Evolutionary conservation across 2,113 vertebrate genomes (phyloP), one percentile per base, ranked within the genome.

Genomic region (Hippocampus mohnikei): DNA sequence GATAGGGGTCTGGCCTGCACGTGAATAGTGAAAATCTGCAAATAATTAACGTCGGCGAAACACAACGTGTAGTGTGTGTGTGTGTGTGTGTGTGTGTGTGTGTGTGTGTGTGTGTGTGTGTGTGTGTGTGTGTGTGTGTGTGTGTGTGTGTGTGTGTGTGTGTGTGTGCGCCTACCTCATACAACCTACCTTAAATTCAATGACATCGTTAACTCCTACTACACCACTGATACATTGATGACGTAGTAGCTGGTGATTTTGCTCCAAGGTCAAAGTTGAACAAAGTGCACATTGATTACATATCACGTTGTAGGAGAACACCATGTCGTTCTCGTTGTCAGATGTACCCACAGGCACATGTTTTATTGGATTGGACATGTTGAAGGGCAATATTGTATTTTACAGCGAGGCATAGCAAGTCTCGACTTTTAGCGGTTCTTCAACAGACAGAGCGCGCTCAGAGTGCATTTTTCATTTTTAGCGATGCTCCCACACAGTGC

Each of bases 241-340:
- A 83, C 16, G 53, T 67, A 70, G 87, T 67, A 80, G 72, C 78
- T 76, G 75, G 67, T 83, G 74, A 73, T 81, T 75, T 73, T 23
- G 25, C 71, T 29, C 56, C 74, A 50, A 77, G 81, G 84, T 88
- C 86, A 88, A 37, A 86, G 86, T 82, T 85, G 60, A 87, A 78
- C 46, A 72, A 60, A 70, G 71, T 71, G 71, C 44, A 58, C 70
- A 86, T 77, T 83, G 90, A 88, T 88, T 83, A 66, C 73, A 70
- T 73, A 67, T 80, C 61, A 40, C 56, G 61, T 61, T 79, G 73
- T 29, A 67, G 62, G 61, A 75, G 67, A 42, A 40, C 50, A 76
- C 56, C 59, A 69, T 70, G 1, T 70, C 82, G 73, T 62, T 81
- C 25, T 83, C 60, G 66, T 74, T 84, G 61, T 74, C 62, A 63